phyloP scores from a whole-genome alignment of 2,113 vertebrate species.

The Orycteropus afer region DNA sequence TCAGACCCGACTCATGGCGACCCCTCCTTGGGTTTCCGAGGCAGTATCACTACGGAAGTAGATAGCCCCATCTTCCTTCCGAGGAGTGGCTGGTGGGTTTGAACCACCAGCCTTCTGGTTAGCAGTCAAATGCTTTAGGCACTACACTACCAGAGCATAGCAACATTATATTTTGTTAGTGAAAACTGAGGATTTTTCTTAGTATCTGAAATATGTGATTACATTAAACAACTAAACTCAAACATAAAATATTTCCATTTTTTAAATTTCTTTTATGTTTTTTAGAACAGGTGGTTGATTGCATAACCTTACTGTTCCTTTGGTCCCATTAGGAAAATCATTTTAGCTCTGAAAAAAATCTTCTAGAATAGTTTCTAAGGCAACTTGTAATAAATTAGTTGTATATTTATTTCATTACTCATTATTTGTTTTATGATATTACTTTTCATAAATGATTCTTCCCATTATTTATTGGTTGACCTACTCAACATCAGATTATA shows the following conservation, averaged over 20 bases:
- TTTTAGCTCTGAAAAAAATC: constrained; percentile 8
- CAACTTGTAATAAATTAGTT: background rate
- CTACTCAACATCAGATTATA: background rate
- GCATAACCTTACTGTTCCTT: background rate
- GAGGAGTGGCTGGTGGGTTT: too few species aligned
- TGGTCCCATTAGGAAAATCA: constrained; percentile 17
- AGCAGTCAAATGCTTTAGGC: too few species aligned
- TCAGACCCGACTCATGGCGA: too few species aligned
- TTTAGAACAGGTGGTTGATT: too few species aligned
- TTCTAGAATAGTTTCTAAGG: constrained; percentile 6
- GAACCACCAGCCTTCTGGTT: too few species aligned
- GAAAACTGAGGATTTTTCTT: background rate
- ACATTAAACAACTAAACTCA: background rate
- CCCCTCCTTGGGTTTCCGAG: too few species aligned
- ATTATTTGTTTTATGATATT: background rate
- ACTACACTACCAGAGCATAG: too few species aligned
- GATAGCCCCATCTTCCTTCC: too few species aligned
- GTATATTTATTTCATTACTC: background rate
- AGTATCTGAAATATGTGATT: background rate
- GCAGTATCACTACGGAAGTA: too few species aligned
- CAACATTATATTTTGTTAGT: background rate
- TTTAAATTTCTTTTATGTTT: too few species aligned
- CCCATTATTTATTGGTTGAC: background rate
- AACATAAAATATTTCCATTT: background rate
- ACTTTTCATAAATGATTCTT: background rate